A percentile compares a stretch with the other conserved stretches of the same genome.
phyloP scores from a whole-genome alignment of 1,140 invertebrate species.

The Drosophila azteca region DNA sequence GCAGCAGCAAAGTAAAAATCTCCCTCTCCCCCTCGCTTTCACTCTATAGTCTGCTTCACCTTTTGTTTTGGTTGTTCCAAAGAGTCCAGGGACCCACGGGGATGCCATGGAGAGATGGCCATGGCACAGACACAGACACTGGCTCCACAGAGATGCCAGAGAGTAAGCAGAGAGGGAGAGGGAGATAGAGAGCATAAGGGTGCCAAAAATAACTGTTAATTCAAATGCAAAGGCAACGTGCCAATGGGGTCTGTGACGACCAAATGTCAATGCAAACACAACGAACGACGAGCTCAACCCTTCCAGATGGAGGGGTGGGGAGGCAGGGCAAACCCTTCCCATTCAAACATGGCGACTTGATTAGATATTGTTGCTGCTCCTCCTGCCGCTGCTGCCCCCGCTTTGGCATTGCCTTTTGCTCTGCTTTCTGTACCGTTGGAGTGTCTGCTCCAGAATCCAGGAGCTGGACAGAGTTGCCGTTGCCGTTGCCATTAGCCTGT shows the following conservation, averaged over 20 bases:
- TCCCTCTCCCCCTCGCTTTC: neutral
- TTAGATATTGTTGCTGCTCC: conserved; percentile 71
- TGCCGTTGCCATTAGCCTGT: conserved; percentile 63
- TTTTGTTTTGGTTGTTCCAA: conserved; percentile 15
- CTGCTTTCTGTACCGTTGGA: neutral
- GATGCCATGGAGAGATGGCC: no score
- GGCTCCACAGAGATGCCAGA: no score
- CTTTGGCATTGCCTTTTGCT: conserved; percentile 28
- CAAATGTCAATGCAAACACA: conserved; percentile 77
- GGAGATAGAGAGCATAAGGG: conserved; percentile 16
- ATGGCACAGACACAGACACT: no score
- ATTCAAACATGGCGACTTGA: conserved; percentile 64
- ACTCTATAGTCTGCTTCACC: neutral
- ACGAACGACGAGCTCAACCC: conserved; percentile 10
- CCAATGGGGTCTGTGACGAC: conserved; percentile 60
- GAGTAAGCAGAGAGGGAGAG: neutral
- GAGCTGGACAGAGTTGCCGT: conserved; percentile 54
- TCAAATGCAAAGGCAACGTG: conserved; percentile 77
- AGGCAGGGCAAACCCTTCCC: conserved; percentile 11
- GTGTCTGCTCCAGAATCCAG: conserved; percentile 11
- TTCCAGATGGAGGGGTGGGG: conserved; percentile 2
- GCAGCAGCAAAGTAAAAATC: conserved; percentile 1
- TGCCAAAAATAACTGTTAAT: conserved; percentile 81
- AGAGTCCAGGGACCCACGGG: conserved; percentile 9
- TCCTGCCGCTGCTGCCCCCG: conserved; percentile 8